Base-by-base conservation (phyloP, 2,888 invertebrate genomes). In the Trachelus iudaicus region DNA sequence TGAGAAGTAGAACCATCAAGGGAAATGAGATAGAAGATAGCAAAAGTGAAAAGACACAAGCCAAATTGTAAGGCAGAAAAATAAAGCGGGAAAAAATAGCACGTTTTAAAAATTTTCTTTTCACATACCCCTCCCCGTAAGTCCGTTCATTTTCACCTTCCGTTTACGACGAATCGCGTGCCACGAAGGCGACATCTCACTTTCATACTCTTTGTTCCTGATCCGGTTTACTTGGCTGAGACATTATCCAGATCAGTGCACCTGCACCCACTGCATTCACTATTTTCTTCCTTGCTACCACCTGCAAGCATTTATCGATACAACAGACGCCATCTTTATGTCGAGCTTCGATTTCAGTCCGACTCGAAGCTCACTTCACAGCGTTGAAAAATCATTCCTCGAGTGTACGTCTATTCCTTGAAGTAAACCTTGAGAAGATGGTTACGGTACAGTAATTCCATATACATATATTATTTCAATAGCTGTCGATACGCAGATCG, bases 51-150 rank as follows among this genome's bases (percentile, higher is more conserved):
- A 15, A 15, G 40, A 40, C 40, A 40, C 40, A 15, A 15, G 1
- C 1, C 15, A 15, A 6, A 56, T 56, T 56, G 6, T 23, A 6
- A 23, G 23, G 6, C 6, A 56, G 23, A 56, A 6, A 56, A 23
- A 23, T 23, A 23, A 40, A 23, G 40, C 23, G 15, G 3, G 0
- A 37, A 40, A 13, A 23, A 23, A 56, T 23, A 15, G 40, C 0
- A 23, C 15, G 40, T 15, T 15, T 37, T 4, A 37, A 40, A 23
- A 15, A 40, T 15, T 1, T 40, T 13, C 1, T 40, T 6, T 40
- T 40, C 0, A 0, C 1, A 4, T 0, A 1, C 13, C 1, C 4
- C 4, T 4, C 13, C 1, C 15, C 13, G 4, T 6, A 40, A 40
- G 40, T 23, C 23, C 6, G 23, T 9, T 6, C 23, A 15, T 40